Evolutionary conservation across 30 jellyfish, hydroid and myxozoan species (phyloP).

Genomic region (Mastigias papua): DNA sequence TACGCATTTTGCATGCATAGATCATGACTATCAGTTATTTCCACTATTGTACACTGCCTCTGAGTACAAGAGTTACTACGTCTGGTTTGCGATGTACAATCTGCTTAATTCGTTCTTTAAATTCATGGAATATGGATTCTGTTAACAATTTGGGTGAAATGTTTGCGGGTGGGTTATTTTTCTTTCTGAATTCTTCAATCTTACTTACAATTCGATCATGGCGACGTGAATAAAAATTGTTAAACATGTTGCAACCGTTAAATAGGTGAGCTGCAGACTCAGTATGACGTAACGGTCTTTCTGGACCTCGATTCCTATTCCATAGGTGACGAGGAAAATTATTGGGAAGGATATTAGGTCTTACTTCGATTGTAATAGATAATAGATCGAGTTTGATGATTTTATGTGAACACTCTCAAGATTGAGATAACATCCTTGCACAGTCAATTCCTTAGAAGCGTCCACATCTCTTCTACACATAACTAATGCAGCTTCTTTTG

Average conservation of each 20-base stretch:
- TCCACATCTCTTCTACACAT: too few species aligned
- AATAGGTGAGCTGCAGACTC: background rate
- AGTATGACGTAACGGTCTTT: background rate
- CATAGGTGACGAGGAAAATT: background rate
- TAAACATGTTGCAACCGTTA: background rate
- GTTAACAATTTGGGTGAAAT: background rate
- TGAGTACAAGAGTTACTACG: background rate
- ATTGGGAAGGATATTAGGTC: background rate
- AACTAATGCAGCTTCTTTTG: too few species aligned
- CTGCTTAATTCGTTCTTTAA: background rate
- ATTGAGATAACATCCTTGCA: too few species aligned
- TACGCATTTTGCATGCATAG: constrained; percentile 27
- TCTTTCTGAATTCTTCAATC: background rate
- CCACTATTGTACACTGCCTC: background rate
- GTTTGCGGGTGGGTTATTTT: background rate
- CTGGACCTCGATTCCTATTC: background rate
- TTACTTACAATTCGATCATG: background rate
- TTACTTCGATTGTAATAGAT: background rate
- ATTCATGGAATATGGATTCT: background rate
- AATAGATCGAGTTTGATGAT: too few species aligned
- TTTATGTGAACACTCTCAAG: too few species aligned
- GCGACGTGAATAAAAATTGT: background rate
- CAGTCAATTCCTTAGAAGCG: too few species aligned
- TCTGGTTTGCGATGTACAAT: background rate
- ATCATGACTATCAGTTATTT: constrained; percentile 34